A percentile compares a stretch with the other conserved stretches of the same genome.
phyloP scores from a whole-genome alignment of 1,140 invertebrate species.

The Scaptomyza montana region DNA sequence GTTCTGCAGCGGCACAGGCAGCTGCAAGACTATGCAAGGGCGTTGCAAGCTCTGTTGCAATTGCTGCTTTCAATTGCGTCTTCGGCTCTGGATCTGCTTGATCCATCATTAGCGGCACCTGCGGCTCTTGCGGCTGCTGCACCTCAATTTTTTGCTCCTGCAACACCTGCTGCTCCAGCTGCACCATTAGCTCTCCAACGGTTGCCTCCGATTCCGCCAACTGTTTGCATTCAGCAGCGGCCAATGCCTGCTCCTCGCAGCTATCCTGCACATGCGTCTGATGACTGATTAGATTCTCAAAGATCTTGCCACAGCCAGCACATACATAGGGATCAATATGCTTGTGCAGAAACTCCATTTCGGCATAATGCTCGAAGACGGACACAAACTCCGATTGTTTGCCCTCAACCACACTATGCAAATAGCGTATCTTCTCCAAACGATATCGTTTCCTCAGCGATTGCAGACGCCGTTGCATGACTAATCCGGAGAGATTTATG shows the following conservation, averaged over 20 bases:
- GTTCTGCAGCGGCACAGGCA: conserved; percentile 15
- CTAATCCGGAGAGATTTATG: conserved; percentile 57
- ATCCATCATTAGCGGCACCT: too few species aligned
- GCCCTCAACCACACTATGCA: conserved; percentile 67
- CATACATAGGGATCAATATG: conserved; percentile 78
- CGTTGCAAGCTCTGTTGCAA: conserved; percentile 1
- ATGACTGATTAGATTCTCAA: conserved; percentile 63
- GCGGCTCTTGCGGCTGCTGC: too few species aligned
- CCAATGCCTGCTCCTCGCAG: conserved; percentile 37
- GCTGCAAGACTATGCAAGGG: conserved; percentile 19
- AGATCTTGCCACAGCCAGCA: conserved; percentile 68
- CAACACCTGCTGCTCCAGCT: conserved; percentile 1
- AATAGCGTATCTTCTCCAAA: conserved; percentile 69
- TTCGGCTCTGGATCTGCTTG: too few species aligned
- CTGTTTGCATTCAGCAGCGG: neutral
- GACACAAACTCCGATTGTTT: conserved; percentile 58
- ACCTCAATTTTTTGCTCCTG: neutral
- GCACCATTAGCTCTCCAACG: conserved; percentile 37
- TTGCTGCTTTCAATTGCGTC: neutral
- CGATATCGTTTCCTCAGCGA: conserved; percentile 69
- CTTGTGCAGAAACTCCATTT: conserved; percentile 73
- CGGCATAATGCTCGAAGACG: conserved; percentile 61
- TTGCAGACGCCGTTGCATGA: conserved; percentile 62
- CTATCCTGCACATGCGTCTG: conserved; percentile 57
- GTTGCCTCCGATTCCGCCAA: conserved; percentile 6